phyloP scores from a whole-genome alignment of 2,888 invertebrate genomes.

The Shargacucullia verbasci region DNA sequence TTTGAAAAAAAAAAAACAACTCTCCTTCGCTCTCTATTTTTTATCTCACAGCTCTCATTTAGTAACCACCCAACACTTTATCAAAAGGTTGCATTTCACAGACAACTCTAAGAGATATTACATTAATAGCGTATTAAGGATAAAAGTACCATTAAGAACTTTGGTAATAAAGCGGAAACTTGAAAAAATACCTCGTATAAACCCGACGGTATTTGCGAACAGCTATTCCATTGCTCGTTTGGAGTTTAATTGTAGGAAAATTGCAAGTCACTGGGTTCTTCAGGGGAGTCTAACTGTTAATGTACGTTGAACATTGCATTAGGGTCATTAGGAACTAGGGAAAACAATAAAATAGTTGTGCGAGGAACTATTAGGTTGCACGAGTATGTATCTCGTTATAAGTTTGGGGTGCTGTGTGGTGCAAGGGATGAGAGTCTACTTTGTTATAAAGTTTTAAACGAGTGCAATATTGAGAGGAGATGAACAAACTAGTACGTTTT shows the following conservation, averaged over 20 bases:
- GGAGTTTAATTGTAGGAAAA: constrained; percentile 48
- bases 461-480: too few species aligned
- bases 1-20: not conserved
- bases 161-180: constrained; percentile 49
- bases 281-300: constrained; percentile 30
- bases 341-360: constrained; percentile 63
- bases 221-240: constrained; percentile 38
- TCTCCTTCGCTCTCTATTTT: not conserved
- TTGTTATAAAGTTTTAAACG: not conserved
- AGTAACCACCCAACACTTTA: constrained; percentile 10
- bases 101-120: constrained; percentile 35
- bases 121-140: constrained; percentile 47
- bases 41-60: not conserved
- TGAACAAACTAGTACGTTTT: too few species aligned
- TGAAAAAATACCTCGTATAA: constrained; percentile 38
- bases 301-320: constrained; percentile 38
- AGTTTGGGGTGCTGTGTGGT: constrained; percentile 52
- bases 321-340: constrained; percentile 49
- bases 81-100: constrained; percentile 25
- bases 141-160: constrained; percentile 55
- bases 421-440: constrained; percentile 15
- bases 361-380: constrained; percentile 50
- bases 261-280: constrained; percentile 37
- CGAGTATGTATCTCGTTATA: constrained; percentile 64
- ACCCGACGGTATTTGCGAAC: constrained; percentile 23